These are phyloP conservation scores for Dicrurus megarhynchus DNA, from an alignment of 2,113 vertebrate species.

Conservation along the genomic window DNA sequence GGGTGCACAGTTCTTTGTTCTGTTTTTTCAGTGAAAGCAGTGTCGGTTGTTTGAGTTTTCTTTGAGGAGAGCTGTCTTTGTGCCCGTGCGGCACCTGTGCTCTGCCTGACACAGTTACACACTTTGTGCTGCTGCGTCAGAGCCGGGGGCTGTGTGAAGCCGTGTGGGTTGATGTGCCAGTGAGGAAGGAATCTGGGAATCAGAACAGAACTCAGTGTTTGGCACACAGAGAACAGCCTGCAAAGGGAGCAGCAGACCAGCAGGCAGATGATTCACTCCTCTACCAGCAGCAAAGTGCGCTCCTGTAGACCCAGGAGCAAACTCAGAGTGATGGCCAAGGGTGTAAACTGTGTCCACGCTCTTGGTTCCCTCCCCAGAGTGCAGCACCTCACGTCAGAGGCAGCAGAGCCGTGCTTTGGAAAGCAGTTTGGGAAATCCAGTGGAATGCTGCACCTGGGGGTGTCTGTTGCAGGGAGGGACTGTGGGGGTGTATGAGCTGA, in stretches of 20 bases:
- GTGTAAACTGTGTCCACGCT: fast-evolving
- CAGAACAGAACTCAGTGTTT: background rate
- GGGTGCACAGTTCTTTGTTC: background rate
- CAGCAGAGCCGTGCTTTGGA: background rate
- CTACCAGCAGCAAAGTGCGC: background rate
- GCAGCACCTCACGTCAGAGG: background rate
- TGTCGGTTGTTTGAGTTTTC: background rate
- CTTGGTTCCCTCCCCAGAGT: fast-evolving
- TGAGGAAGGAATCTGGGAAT: too few relatives aligned
- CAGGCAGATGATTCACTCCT: background rate
- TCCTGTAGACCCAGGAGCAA: background rate
- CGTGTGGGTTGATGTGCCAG: background rate
- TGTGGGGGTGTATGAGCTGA: fast-evolving
- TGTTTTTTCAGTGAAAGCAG: background rate
- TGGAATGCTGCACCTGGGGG: fast-evolving
- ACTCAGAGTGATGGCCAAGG: background rate
- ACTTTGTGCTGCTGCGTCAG: background rate
- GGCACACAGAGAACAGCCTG: background rate
- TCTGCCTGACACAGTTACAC: background rate
- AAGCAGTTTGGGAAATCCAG: background rate
- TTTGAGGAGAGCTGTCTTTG: background rate
- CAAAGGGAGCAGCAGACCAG: background rate
- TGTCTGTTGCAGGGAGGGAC: background rate
- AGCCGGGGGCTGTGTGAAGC: background rate
- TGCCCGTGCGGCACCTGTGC: background rate